Conservation (phyloP, 1,140 invertebrate species). For the Aethina tumida region DNA sequence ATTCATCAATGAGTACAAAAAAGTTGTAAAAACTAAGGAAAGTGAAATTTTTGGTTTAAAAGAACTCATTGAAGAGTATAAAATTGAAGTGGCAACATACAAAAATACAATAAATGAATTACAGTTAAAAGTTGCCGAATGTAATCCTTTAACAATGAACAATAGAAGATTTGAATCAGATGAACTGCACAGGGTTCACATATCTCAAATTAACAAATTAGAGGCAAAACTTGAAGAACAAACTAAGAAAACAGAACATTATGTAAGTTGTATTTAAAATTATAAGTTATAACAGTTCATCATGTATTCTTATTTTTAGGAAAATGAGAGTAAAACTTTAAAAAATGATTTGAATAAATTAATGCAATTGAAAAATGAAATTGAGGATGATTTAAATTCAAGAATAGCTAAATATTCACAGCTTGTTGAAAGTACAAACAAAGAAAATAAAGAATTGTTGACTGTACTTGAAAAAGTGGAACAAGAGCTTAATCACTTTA, state of each 20-base stretch:
- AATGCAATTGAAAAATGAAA: constrained; percentile 12
- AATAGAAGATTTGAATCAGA: constrained; percentile 19
- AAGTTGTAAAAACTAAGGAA: constrained; percentile 14
- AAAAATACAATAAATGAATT: constrained; percentile 21
- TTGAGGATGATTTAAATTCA: constrained; percentile 14
- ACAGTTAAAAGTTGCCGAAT: constrained; percentile 22
- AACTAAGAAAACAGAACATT: constrained; percentile 17
- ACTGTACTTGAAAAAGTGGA: constrained; percentile 22
- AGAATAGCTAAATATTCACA: constrained; percentile 15
- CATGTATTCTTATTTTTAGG: constrained; percentile 15
- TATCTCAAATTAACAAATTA: constrained; percentile 21
- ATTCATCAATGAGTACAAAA: constrained; percentile 16
- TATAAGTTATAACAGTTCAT: constrained; percentile 2
- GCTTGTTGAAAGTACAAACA: constrained; percentile 22
- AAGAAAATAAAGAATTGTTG: constrained; percentile 26
- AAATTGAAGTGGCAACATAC: constrained; percentile 19
- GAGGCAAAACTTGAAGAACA: constrained; percentile 20
- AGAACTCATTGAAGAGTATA: constrained; percentile 17
- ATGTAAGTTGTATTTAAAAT: constrained; percentile 12
- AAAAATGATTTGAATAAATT: constrained; percentile 22
- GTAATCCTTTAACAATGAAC: constrained; percentile 19
- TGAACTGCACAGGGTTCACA: constrained; percentile 22
- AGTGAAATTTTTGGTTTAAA: constrained; percentile 16
- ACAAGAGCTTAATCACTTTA: constrained; percentile 25
- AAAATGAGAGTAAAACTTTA: constrained; percentile 21